Conservation (phyloP, 2,113 vertebrate species). For the Turdus rufiventris region DNA sequence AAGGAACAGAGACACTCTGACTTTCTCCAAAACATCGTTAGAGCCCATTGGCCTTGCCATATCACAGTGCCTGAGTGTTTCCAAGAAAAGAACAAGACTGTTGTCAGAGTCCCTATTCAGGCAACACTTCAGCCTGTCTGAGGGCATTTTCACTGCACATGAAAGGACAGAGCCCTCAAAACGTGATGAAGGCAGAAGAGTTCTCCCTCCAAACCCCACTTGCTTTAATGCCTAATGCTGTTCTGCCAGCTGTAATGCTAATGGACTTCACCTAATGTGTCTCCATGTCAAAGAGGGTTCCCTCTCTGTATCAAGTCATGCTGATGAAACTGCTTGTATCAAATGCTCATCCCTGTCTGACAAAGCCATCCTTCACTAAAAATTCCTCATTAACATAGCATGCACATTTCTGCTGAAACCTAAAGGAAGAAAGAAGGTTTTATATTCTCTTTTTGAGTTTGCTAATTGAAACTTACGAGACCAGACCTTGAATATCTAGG, state of each 20-base stretch:
- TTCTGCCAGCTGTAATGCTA: neutral
- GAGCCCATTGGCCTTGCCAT: neutral
- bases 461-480: neutral
- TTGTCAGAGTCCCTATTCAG: neutral
- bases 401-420: neutral
- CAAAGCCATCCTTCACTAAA: neutral
- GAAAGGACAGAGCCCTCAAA: neutral
- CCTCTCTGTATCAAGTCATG: neutral
- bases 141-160: neutral
- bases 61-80: constrained; percentile 36
- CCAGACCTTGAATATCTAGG: neutral
- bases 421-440: neutral
- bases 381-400: neutral
- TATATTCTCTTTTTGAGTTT: neutral
- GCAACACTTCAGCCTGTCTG: neutral
- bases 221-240: neutral
- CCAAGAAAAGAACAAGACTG: constrained; percentile 39
- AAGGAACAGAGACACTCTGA: neutral
- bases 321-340: neutral
- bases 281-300: neutral
- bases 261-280: neutral
- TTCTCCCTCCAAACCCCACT: neutral
- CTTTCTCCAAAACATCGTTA: neutral
- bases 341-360: neutral
- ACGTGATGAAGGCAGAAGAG: neutral